A percentile compares a stretch with the other conserved stretches of the same genome.
phyloP scores from a whole-genome alignment of 2,888 invertebrate genomes.

The Tyria jacobaeae region DNA sequence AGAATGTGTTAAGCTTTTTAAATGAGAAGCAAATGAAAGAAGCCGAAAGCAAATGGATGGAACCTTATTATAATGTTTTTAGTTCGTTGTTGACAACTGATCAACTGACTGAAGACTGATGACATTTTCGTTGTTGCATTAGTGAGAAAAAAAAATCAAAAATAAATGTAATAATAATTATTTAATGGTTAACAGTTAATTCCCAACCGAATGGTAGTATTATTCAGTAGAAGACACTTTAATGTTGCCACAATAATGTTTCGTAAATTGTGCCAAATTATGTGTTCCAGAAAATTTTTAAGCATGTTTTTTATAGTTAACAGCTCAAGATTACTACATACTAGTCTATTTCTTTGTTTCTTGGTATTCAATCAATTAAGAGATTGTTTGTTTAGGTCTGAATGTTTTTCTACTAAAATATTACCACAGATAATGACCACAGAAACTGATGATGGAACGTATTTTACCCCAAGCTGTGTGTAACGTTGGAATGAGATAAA shows the following conservation, averaged over 20 bases:
- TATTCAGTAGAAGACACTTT: conserved; percentile 20
- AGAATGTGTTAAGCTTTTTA: conserved; percentile 3
- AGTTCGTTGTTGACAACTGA: neutral
- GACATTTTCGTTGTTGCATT: too few species aligned
- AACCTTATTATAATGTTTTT: neutral
- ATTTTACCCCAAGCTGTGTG: conserved; percentile 20
- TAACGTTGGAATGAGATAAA: conserved; percentile 11
- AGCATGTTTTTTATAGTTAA: conserved; percentile 8
- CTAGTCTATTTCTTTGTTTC: conserved; percentile 4
- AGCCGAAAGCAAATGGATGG: neutral
- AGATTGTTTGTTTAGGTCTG: neutral
- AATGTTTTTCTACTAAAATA: conserved; percentile 8
- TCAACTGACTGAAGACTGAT: too few species aligned
- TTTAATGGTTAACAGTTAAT: neutral
- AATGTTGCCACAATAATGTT: conserved; percentile 32
- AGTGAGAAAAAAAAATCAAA: too few species aligned
- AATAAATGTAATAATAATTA: neutral
- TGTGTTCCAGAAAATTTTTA: conserved; percentile 17
- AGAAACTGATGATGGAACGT: conserved; percentile 9
- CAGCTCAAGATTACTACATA: conserved; percentile 13
- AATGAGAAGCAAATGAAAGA: neutral
- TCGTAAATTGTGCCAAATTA: conserved; percentile 38
- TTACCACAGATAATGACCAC: conserved; percentile 20
- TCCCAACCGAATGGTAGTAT: neutral
- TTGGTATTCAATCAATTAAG: conserved; percentile 11